Base-by-base conservation (phyloP, 2,113 vertebrate species). In the Syngnathus scovelli region DNA sequence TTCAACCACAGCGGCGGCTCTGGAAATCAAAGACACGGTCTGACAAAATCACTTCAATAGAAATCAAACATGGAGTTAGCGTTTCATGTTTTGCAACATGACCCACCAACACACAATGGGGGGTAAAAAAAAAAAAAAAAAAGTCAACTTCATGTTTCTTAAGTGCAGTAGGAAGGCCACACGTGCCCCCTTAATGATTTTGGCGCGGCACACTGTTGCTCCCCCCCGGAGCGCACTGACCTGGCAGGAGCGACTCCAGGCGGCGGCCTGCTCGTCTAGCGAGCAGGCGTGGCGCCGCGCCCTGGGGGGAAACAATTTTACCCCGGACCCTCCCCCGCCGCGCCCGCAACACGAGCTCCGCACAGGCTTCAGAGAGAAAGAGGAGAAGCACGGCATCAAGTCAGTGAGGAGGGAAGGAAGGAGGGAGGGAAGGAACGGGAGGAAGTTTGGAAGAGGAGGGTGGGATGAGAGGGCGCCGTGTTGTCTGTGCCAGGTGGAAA, bases 161-260 rank as follows among this genome's bases (percentile, higher is more conserved):
- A 66, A 71, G 67, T 55, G 54, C 5, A 12, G 23, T 2, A 9
- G 23, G 54, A 55, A 55, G 67, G 64, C 72, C 75, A 76, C 72
- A 80, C 67, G 68, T 43, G 76, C 72, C 82, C 82, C 75, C 75
- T 13, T 52, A 7, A 9, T 9, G 46, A 49, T 9, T 52, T 76
- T 69, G 77, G 77, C 68, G 83, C 74, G 79, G 79, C 83, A 81
- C 72, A 81, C 72, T 87, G 88, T 90, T 89, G 89, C 90, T 91
- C 90, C 91, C 91, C 91, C 91, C 88, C 38, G 82, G 84, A 89
- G 90, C 89, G 77, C 89, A 91, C 91, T 92, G 89, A 92, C 91
- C 91, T 92, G 91, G 81, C 87, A 89, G 86, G 90, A 86, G 86
- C 91, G 89, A 88, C 84, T 90, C 91, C 91, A 92, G 90, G 90